phyloP scores from a whole-genome alignment of 2,797 vertebrate genomes.

The Tenualosa thibaudeaui region DNA sequence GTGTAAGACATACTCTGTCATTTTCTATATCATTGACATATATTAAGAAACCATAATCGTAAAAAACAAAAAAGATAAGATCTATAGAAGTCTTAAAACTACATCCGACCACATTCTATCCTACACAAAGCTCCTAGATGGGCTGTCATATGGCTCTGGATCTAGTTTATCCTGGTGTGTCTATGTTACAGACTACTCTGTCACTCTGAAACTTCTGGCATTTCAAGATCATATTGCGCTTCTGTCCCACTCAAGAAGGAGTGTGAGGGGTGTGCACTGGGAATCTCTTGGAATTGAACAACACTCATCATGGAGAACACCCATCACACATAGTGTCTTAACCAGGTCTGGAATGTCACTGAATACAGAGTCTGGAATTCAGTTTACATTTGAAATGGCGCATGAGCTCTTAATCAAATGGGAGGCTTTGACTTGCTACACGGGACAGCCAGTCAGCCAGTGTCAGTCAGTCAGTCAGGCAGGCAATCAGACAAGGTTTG shows the following conservation, averaged over 20 bases:
- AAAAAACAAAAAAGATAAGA: not conserved
- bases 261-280: not conserved
- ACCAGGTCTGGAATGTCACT: not conserved
- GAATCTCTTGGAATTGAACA: not conserved
- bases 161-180: not conserved
- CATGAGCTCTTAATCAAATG: not conserved
- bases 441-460: not conserved
- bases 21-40: not conserved
- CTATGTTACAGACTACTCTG: not conserved
- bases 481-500: not conserved
- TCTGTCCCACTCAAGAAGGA: not conserved
- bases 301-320: not conserved
- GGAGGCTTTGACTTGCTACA: not conserved
- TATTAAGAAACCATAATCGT: not conserved
- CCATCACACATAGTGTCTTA: not conserved
- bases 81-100: not conserved
- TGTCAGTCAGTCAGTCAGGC: not conserved
- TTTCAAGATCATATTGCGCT: not conserved
- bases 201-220: not conserved
- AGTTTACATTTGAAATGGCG: not conserved
- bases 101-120: constrained; percentile 20
- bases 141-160: constrained; percentile 7
- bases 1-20: not conserved
- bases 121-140: not conserved
- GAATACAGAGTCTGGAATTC: not conserved